phyloP scores from a whole-genome alignment of 1,140 invertebrate genomes.

The Fopius arisanus region DNA sequence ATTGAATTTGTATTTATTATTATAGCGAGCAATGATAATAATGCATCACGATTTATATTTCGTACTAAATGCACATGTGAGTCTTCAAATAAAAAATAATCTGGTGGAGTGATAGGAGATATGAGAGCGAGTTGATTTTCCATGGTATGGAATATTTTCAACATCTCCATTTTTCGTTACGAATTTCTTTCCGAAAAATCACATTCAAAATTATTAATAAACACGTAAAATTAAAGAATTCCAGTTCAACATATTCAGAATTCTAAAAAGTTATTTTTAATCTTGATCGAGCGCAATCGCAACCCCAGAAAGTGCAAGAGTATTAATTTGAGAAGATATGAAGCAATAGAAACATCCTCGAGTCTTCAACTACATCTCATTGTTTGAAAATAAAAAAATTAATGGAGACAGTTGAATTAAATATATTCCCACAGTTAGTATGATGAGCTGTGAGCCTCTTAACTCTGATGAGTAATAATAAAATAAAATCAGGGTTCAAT shows the following conservation, averaged over 20 bases:
- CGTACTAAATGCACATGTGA: conserved; percentile 22
- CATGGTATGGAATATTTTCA: too few species aligned
- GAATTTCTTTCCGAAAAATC: too few species aligned
- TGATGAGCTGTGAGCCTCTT: too few species aligned
- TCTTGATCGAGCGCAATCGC: conserved; percentile 38
- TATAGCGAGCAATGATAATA: conserved; percentile 39
- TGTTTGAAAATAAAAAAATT: conserved; percentile 1
- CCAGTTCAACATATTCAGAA: conserved; percentile 21
- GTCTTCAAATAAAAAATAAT: background rate
- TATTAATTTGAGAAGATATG: background rate
- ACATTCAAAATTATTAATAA: too few species aligned
- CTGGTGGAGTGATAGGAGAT: conserved; percentile 31
- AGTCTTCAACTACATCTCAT: background rate
- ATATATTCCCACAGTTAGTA: conserved; percentile 33
- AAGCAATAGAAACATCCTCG: background rate
- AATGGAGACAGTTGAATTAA: conserved; percentile 4
- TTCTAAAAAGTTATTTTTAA: conserved; percentile 10
- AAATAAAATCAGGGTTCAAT: too few species aligned
- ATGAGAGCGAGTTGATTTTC: too few species aligned
- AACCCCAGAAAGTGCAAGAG: conserved; percentile 43
- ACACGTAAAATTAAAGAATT: too few species aligned
- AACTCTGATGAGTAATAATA: too few species aligned
- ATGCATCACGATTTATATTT: conserved; percentile 20
- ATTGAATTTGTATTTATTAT: conserved; percentile 40
- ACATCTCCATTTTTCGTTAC: too few species aligned